phyloP scores from a whole-genome alignment of 2,797 vertebrate species.

The Clarias laeviceps region DNA sequence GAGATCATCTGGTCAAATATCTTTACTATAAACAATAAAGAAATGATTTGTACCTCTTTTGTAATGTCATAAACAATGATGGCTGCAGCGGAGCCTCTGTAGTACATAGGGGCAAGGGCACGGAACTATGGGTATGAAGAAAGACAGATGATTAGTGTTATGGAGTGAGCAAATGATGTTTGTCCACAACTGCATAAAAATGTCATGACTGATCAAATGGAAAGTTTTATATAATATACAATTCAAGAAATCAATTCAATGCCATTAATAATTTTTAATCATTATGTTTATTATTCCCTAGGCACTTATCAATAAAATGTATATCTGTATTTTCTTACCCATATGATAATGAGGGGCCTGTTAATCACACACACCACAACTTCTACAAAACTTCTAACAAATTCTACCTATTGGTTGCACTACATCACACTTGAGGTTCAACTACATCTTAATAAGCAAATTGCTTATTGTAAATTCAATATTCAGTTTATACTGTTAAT shows the following conservation, averaged over 20 bases:
- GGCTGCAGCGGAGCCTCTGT: constrained; percentile 95
- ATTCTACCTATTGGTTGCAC: neutral
- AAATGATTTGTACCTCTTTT: constrained; percentile 84
- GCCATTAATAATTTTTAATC: too few relatives aligned
- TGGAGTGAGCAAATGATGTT: neutral
- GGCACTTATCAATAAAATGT: neutral
- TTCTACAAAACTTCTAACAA: neutral
- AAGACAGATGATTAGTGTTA: neutral
- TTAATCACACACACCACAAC: neutral
- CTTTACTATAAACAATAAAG: constrained; percentile 13
- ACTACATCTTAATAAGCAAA: too few relatives aligned
- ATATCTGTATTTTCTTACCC: neutral
- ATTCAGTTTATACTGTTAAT: neutral
- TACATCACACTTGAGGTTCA: neutral
- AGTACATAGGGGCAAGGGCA: constrained; percentile 98
- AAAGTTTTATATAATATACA: neutral
- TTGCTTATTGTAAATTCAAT: neutral
- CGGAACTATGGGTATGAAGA: constrained; percentile 81
- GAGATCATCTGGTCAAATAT: too few relatives aligned
- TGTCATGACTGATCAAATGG: neutral
- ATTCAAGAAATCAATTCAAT: neutral
- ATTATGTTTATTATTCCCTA: neutral
- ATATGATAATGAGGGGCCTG: neutral
- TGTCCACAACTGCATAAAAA: neutral
- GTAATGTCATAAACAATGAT: constrained; percentile 99